Conservation (phyloP, 2,113 vertebrate species). For the Macquaria ambigua region DNA sequence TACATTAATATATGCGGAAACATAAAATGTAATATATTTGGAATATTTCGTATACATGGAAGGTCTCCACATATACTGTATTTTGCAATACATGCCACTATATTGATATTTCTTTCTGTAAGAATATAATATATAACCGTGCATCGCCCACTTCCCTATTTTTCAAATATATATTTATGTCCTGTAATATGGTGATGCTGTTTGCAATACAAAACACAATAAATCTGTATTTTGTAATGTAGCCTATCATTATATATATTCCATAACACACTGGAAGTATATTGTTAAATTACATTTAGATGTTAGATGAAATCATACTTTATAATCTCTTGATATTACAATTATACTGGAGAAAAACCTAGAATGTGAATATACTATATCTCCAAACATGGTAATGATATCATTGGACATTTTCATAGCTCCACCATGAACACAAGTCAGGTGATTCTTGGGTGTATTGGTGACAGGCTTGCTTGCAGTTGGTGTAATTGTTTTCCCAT, state of each 20-base stretch:
- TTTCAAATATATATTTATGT: neutral
- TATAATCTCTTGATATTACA: neutral
- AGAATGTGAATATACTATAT: neutral
- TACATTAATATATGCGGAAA: neutral
- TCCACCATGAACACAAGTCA: no score
- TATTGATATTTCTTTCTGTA: neutral
- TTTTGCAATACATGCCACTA: neutral
- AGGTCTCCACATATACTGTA: neutral
- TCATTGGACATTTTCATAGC: neutral
- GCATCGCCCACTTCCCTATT: neutral
- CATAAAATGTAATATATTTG: neutral
- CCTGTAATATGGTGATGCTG: neutral
- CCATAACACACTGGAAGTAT: neutral
- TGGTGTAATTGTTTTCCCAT: no score
- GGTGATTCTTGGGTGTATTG: no score
- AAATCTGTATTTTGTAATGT: neutral
- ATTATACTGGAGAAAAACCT: neutral
- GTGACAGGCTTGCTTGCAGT: no score
- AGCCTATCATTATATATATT: neutral
- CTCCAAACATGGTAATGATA: neutral
- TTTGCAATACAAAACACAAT: neutral
- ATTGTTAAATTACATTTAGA: neutral
- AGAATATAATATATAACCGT: neutral
- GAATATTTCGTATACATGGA: neutral
- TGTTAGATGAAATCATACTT: neutral